phyloP scores from a whole-genome alignment of 2,113 vertebrate species.

The Ivindomyrus marchei region DNA sequence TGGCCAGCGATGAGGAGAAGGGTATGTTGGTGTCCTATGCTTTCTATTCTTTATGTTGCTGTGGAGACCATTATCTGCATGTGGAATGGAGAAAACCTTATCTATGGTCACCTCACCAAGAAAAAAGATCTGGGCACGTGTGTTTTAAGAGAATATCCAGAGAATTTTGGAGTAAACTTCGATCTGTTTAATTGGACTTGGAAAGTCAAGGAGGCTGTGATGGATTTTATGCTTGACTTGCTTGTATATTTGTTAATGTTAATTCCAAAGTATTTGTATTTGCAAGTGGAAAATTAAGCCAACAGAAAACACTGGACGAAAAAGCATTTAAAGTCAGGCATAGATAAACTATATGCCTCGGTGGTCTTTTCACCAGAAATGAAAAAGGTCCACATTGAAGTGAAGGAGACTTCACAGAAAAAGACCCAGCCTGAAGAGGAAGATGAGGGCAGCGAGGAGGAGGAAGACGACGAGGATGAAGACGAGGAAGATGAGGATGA shows the following conservation, averaged over 20 bases:
- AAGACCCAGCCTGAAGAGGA: conserved; percentile 62
- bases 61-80: neutral
- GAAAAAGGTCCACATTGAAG: conserved; percentile 89
- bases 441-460: conserved; percentile 70
- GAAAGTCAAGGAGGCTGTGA: neutral
- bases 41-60: neutral
- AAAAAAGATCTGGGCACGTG: neutral
- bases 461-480: conserved; percentile 52
- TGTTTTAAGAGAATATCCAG: neutral
- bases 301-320: neutral
- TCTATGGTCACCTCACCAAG: neutral
- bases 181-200: neutral
- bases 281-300: neutral
- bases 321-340: neutral
- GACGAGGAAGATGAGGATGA: conserved; percentile 69
- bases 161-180: neutral
- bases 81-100: neutral
- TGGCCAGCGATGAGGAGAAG: conserved; percentile 87
- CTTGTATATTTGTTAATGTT: neutral
- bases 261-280: neutral
- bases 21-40: conserved; percentile 33
- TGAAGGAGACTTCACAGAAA: conserved; percentile 70
- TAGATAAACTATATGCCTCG: neutral
- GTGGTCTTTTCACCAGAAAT: conserved; percentile 55
- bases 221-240: neutral